These are phyloP conservation scores for Tiphia femorata DNA, from an alignment of 2,888 invertebrate genomes.

Conservation along the genomic window DNA sequence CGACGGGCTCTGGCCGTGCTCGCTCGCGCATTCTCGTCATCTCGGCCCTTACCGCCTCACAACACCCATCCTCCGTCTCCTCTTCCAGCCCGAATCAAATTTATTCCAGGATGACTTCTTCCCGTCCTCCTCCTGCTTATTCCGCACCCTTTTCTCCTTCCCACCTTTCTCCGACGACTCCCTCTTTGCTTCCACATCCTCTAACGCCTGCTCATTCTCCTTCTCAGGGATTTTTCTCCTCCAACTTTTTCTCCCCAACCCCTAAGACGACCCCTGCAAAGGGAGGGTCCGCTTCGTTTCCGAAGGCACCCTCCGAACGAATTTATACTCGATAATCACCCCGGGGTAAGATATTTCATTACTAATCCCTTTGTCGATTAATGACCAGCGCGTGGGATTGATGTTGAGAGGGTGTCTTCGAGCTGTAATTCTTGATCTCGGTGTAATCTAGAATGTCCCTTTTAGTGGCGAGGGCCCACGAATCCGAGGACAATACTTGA, in stretches of 20 bases:
- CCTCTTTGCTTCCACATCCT: not conserved
- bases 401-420: not conserved
- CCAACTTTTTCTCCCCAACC: conserved; percentile 13
- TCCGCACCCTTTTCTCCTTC: not conserved
- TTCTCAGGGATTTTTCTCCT: conserved; percentile 30
- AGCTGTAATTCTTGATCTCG: not conserved
- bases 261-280: conserved; percentile 13
- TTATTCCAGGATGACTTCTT: conserved; percentile 24
- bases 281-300: conserved; percentile 16
- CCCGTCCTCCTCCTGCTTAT: not conserved
- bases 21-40: conserved; percentile 15
- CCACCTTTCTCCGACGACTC: not conserved
- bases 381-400: conserved; percentile 5
- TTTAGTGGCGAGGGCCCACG: too few relatives aligned
- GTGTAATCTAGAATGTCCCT: not conserved
- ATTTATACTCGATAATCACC: conserved; percentile 29
- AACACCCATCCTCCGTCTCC: not conserved
- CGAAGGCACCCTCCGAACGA: conserved; percentile 7
- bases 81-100: conserved; percentile 25
- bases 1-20: not conserved
- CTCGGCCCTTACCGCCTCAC: not conserved
- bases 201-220: conserved; percentile 1
- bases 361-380: conserved; percentile 17
- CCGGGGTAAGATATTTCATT: conserved; percentile 17
- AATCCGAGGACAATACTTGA: too few relatives aligned